Percentiles rank a stretch among this genome's conserved stretches.
These are phyloP conservation scores for Cabera pusaria DNA, from an alignment of 2,888 invertebrate genomes.

Conservation along the genomic window DNA sequence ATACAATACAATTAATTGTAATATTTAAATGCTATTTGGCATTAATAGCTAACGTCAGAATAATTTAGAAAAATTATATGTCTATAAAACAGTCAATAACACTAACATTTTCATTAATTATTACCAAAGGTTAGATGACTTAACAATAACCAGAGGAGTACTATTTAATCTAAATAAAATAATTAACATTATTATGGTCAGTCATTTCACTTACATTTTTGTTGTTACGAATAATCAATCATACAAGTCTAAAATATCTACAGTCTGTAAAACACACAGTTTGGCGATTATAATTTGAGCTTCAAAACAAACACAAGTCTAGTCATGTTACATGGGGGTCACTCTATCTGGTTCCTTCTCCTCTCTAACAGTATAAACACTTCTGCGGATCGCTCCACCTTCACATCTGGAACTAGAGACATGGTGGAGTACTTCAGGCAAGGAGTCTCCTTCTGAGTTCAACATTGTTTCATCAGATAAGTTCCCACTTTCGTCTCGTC, in stretches of 20 bases:
- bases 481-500: constrained; percentile 73
- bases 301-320: constrained; percentile 27
- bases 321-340: constrained; percentile 57
- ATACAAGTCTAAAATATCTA: constrained; percentile 31
- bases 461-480: constrained; percentile 70
- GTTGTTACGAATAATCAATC: constrained; percentile 27
- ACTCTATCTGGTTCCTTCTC: constrained; percentile 67
- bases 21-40: constrained; percentile 9
- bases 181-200: constrained; percentile 68
- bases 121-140: constrained; percentile 18
- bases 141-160: constrained; percentile 27
- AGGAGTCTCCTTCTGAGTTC: constrained; percentile 68
- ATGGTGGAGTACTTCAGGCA: constrained; percentile 77
- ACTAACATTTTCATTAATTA: constrained; percentile 24
- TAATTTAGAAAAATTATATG: constrained; percentile 12
- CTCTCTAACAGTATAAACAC: constrained; percentile 67
- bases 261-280: constrained; percentile 24
- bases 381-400: constrained; percentile 65
- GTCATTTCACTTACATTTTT: constrained; percentile 55
- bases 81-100: constrained; percentile 13
- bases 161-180: constrained; percentile 50
- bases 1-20: constrained; percentile 10
- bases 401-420: constrained; percentile 62
- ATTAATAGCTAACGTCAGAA: constrained; percentile 11
- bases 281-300: constrained; percentile 33